Conservation (phyloP, 2,888 invertebrate genomes). For the Pristionchus exspectatus region DNA sequence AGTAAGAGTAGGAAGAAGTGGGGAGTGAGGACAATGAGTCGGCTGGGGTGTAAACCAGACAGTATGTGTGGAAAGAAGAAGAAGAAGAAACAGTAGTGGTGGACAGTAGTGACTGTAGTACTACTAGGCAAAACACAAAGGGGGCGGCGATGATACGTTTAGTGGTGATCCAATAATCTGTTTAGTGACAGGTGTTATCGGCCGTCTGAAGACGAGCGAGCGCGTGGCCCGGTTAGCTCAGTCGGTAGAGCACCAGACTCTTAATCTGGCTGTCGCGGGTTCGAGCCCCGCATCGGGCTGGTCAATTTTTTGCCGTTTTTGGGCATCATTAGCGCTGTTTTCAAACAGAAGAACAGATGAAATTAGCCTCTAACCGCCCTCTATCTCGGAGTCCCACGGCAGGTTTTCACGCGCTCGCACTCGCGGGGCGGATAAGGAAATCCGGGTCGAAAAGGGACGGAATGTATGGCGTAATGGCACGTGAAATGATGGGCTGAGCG, state of each 20-base stretch:
- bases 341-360: not conserved
- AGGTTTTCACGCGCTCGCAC: not conserved
- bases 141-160: too few species aligned
- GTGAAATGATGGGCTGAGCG: not conserved
- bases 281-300: slow-evolving; percentile 74
- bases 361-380: not conserved
- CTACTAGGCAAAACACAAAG: not conserved
- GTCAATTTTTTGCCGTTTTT: not conserved
- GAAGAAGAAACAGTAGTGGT: slow-evolving; percentile 4
- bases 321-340: not conserved
- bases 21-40: slow-evolving; percentile 28
- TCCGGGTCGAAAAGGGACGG: not conserved
- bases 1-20: not conserved
- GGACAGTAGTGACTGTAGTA: not conserved
- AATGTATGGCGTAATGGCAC: slow-evolving; percentile 2
- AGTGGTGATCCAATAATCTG: not conserved
- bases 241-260: slow-evolving; percentile 64
- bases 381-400: not conserved
- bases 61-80: not conserved
- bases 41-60: not conserved
- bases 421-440: not conserved
- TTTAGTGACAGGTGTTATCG: not conserved
- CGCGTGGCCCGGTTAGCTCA: slow-evolving; percentile 50
- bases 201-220: not conserved
- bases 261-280: slow-evolving; percentile 75